These are phyloP conservation scores for Eulemur rufifrons DNA, from an alignment of 2,113 vertebrate species.

Conservation along the genomic window DNA sequence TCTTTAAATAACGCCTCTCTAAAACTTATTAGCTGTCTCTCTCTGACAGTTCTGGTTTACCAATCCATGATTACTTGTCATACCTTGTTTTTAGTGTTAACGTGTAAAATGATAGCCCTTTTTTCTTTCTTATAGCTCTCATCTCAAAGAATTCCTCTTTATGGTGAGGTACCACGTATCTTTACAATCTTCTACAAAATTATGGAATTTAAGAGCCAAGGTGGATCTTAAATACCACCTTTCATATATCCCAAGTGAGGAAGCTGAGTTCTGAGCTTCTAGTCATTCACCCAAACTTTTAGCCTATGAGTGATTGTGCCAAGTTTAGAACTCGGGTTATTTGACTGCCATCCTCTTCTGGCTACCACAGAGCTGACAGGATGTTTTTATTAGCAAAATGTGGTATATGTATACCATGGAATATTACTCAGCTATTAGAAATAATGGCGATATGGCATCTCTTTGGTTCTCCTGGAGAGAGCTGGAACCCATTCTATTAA, in stretches of 20 bases:
- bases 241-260: background rate
- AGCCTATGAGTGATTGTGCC: too few relatives aligned
- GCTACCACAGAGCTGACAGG: background rate
- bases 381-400: background rate
- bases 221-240: background rate
- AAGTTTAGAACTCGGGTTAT: background rate
- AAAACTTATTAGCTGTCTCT: background rate
- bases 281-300: background rate
- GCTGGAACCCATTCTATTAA: too few relatives aligned
- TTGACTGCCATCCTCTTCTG: background rate
- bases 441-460: too few relatives aligned
- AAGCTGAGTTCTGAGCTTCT: background rate
- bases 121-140: background rate
- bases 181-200: accelerated
- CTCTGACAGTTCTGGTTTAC: background rate
- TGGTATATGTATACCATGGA: too few relatives aligned
- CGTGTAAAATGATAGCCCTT: background rate
- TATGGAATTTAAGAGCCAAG: background rate
- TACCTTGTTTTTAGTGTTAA: background rate
- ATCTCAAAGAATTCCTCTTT: background rate
- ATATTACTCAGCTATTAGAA: too few relatives aligned
- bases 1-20: background rate
- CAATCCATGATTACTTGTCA: background rate
- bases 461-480: too few relatives aligned
- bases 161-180: background rate